A percentile compares a stretch with the other conserved stretches of the same genome.
Conservation (phyloP, 2,113 vertebrate species). For the Paramormyrops kingsleyae region DNA sequence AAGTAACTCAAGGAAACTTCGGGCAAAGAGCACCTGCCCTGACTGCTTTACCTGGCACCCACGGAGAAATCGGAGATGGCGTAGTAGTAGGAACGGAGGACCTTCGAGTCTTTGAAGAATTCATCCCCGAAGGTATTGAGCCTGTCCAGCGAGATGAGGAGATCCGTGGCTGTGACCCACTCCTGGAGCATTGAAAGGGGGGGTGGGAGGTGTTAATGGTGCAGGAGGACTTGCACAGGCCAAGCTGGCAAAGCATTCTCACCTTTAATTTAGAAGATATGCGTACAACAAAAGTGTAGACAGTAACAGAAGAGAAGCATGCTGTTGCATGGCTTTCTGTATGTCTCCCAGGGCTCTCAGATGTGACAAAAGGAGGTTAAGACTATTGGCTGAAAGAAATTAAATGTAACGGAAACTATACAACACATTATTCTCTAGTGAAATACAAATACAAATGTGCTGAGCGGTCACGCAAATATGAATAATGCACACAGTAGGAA, state of each 20-base stretch:
- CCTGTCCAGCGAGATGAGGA: slow-evolving; percentile 83
- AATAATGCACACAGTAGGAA: not conserved
- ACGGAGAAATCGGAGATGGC: slow-evolving; percentile 89
- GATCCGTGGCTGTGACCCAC: slow-evolving; percentile 90
- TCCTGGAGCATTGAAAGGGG: slow-evolving; percentile 57
- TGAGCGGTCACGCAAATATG: not conserved
- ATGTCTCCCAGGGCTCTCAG: not conserved
- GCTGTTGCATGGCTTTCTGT: not conserved
- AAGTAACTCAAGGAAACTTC: slow-evolving; percentile 2
- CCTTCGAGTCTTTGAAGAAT: slow-evolving; percentile 87
- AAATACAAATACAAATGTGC: not conserved
- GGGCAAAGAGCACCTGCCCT: not conserved
- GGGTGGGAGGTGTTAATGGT: not conserved
- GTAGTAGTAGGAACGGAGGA: slow-evolving; percentile 86
- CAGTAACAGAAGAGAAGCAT: not conserved
- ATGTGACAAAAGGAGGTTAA: not conserved
- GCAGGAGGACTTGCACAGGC: not conserved
- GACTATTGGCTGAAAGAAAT: not conserved
- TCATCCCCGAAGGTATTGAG: slow-evolving; percentile 94
- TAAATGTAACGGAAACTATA: not conserved
- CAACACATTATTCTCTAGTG: not conserved
- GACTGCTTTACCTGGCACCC: slow-evolving; percentile 77
- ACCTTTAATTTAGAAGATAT: not conserved
- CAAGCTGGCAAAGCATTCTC: not conserved
- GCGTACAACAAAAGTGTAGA: not conserved